A percentile compares a stretch with the other conserved stretches of the same genome.
phyloP scores from a whole-genome alignment of 1,140 invertebrate species.

The Medauroidea extradentata region DNA sequence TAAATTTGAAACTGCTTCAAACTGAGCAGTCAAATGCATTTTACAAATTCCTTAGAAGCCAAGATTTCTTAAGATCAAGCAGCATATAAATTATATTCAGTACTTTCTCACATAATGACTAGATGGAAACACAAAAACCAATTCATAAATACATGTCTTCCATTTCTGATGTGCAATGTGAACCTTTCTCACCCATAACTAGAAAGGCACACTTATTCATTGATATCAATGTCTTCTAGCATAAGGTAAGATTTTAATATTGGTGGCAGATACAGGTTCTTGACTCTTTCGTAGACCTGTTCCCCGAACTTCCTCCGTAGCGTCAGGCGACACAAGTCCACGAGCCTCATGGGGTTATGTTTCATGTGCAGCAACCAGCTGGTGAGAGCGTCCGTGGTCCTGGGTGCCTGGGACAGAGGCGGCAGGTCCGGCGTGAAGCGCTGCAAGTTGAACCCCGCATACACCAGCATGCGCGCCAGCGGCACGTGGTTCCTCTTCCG shows the following conservation, averaged over 20 bases:
- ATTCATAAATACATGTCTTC: too few relatives aligned
- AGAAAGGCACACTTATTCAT: neutral
- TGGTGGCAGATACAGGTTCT: slow-evolving; percentile 36
- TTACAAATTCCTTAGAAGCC: too few relatives aligned
- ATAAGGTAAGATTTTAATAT: slow-evolving; percentile 30
- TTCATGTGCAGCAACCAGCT: slow-evolving; percentile 37
- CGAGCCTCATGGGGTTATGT: slow-evolving; percentile 42
- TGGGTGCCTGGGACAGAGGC: slow-evolving; percentile 29
- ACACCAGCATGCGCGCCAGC: slow-evolving; percentile 28
- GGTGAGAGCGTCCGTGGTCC: slow-evolving; percentile 15
- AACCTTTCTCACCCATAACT: too few relatives aligned
- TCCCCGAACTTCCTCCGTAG: slow-evolving; percentile 35
- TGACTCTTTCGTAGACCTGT: slow-evolving; percentile 35
- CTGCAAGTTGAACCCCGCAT: slow-evolving; percentile 31
- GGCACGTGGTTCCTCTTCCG: slow-evolving; percentile 38
- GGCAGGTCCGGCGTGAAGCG: slow-evolving; percentile 29
- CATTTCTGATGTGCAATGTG: too few relatives aligned
- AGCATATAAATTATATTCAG: too few relatives aligned
- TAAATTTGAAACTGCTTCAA: too few relatives aligned
- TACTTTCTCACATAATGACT: too few relatives aligned
- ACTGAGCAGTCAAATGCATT: too few relatives aligned
- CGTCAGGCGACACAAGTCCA: slow-evolving; percentile 43
- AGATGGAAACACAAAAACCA: too few relatives aligned
- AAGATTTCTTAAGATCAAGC: too few relatives aligned
- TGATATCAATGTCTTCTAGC: slow-evolving; percentile 27